Evolutionary conservation across 2,888 invertebrate species (phyloP).

Genomic region (Agrypnus murinus): DNA sequence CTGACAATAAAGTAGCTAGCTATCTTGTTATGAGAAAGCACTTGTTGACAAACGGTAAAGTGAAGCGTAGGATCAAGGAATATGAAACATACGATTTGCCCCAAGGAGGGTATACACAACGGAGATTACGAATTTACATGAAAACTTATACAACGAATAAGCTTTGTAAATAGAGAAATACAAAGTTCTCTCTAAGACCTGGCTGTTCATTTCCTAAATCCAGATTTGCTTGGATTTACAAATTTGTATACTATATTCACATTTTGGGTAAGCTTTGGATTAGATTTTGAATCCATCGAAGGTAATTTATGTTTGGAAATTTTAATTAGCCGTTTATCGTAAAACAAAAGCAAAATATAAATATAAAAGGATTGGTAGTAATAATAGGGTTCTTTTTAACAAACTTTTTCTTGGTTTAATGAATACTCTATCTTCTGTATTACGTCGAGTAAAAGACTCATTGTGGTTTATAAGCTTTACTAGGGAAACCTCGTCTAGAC

Average conservation of each 20-base stretch:
- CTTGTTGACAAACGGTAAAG: neutral
- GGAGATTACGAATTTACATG: constrained; percentile 11
- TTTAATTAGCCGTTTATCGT: too few relatives aligned
- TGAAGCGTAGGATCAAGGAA: neutral
- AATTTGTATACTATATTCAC: neutral
- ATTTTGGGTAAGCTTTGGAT: neutral
- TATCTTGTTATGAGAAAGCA: neutral
- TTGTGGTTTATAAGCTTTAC: too few relatives aligned
- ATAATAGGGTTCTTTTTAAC: too few relatives aligned
- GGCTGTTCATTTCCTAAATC: neutral
- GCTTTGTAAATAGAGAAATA: neutral
- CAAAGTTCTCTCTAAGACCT: neutral
- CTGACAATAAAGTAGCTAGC: too few relatives aligned
- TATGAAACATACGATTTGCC: constrained; percentile 1
- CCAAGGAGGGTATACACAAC: neutral
- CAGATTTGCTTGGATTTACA: neutral
- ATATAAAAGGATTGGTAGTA: too few relatives aligned
- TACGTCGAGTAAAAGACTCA: too few relatives aligned
- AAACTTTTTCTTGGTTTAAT: too few relatives aligned
- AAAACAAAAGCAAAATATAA: too few relatives aligned
- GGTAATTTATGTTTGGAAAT: too few relatives aligned
- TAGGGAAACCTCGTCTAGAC: too few relatives aligned
- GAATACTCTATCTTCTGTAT: too few relatives aligned
- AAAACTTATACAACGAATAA: neutral
- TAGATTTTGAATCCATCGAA: neutral